Base-by-base conservation (phyloP, 2,888 invertebrate genomes). In the Aricia artaxerxes region DNA sequence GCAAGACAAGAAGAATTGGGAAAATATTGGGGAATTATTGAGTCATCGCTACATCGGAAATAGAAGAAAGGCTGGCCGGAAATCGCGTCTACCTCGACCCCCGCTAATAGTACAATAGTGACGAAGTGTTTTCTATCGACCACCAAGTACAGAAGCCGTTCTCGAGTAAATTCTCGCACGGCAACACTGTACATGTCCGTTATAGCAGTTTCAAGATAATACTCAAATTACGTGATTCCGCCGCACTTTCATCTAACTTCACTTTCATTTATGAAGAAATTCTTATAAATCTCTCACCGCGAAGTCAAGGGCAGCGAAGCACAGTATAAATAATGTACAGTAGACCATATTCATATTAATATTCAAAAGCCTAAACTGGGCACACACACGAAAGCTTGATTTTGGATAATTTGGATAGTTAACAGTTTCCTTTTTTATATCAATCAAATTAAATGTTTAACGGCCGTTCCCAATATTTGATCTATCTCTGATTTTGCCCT, bases 231-330 rank as follows among this genome's bases (percentile, higher is more conserved):
- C 73, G 73, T 73, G 44, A 24, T 44, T 44, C 40, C 73, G 1
- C 73, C n/a, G 16, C 73, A 73, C 44, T 73, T 73, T 73, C 73
- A 73, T 73, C 44, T 73, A 24, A 44, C 44, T 73, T 73, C 73
- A 44, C 73, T 73, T 73, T 73, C 73, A 73, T 44, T 44, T 73
- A 44, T 73, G 35, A n/a, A 73, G 40, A 73, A 38, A 13, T 38
- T 73, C 73, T 44, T 44, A 24, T 73, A 73, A 73, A 73, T 44
- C 73, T 73, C 38, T 73, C 73, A 73, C 24, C 73, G 73, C 31
- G 44, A 73, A 73, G 73, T 73, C 73, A 73, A 73, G 73, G 44
- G 73, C 44, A 40, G 16, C 57, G 57, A 16, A 16, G 24, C 53
- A 53, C 13, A 57, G 57, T 57, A 57, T 4, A 57, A 57, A 57